phyloP scores from a whole-genome alignment of 2,797 vertebrate species.

The Syncerus caffer region DNA sequence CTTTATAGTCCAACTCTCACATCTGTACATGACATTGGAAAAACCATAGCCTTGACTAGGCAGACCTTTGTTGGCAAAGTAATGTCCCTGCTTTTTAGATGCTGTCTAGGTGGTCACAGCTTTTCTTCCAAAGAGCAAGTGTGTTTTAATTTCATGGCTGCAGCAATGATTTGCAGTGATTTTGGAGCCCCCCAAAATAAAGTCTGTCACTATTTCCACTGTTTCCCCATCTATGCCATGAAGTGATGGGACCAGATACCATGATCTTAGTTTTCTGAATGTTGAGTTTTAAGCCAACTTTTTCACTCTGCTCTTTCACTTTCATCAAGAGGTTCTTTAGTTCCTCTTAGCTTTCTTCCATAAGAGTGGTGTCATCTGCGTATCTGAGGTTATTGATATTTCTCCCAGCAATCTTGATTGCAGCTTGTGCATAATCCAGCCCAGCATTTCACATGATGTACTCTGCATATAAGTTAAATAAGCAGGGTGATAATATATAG shows the following conservation, averaged over 20 bases:
- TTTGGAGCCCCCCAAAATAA: neutral
- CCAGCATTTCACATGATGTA: neutral
- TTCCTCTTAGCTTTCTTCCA: neutral
- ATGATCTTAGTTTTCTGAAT: neutral
- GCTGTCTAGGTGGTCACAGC: too few relatives aligned
- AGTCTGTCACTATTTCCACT: neutral
- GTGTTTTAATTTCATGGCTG: neutral
- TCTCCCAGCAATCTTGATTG: neutral
- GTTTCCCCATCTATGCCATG: neutral
- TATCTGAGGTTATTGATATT: neutral
- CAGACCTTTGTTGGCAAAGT: too few relatives aligned
- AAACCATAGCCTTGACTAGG: too few relatives aligned
- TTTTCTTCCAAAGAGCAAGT: too few relatives aligned
- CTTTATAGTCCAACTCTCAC: too few relatives aligned
- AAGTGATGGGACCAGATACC: neutral
- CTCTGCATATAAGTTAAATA: neutral
- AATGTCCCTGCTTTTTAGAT: too few relatives aligned
- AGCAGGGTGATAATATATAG: neutral
- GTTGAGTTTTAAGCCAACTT: neutral
- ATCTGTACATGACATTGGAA: too few relatives aligned
- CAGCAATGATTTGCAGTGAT: fast-evolving
- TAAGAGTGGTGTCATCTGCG: neutral
- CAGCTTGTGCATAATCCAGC: neutral
- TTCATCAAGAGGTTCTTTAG: neutral
- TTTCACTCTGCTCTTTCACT: neutral